Base-by-base conservation (phyloP, 2,888 invertebrate species). In the Gryllus longicercus region DNA sequence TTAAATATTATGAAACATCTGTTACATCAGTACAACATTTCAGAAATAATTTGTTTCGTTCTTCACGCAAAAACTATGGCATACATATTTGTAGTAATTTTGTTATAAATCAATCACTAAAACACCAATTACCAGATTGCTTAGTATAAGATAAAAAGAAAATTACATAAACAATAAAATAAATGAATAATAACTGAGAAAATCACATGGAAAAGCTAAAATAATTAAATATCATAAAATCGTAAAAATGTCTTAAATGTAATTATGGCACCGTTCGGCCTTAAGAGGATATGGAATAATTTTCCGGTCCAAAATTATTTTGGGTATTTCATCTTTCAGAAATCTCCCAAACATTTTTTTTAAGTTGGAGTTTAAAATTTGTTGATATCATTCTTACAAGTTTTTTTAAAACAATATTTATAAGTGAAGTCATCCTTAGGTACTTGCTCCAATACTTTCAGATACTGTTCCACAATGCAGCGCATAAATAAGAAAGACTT, bases 21-120 rank as follows among this genome's bases (percentile, higher is more conserved):
- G 5, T 74, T 74, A 74, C 0, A n/a, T n/a, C 74, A n/a, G 74
- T 74, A 74, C 74, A 74, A 74, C 74, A 74, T 4, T 74, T n/a
- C 5, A 5, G 8, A 38, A 38, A 5, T 16, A 5, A 1, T n/a
- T 74, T 10, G n/a, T 74, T 16, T n/a, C n/a, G 8, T 8, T n/a
- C 8, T 74, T 74, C 18, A 16, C 4, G 74, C 10, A n/a, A n/a
- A 74, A 74, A 74, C 16, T 10, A 74, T 8, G 8, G 8, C 3
- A 74, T 74, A 74, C 5, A 74, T 74, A 74, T 74, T n/a, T 74
- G n/a, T 74, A 74, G 74, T 16, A 74, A 74, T 74, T 74, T 74
- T 74, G n/a, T 74, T 74, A n/a, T 74, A 74, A 74, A 74, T n/a
- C n/a, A 11, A 4, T n/a, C n/a, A 74, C n/a, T 1, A 74, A 4